Evolutionary conservation across 2,888 invertebrate species (phyloP).

Genomic region (Agonopterix alstromeriana): DNA sequence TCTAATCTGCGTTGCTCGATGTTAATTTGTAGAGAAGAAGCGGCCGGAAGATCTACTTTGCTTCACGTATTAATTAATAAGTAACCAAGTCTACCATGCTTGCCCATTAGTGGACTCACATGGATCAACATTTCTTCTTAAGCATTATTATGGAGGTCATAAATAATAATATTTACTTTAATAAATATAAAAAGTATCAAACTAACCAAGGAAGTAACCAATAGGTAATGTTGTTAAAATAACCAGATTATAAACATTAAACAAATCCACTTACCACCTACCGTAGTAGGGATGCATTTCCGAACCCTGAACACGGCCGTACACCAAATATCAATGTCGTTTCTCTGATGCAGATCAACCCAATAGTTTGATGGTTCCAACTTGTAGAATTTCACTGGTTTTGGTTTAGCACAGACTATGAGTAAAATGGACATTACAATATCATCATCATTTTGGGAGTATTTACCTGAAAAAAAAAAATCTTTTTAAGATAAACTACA

Average conservation of each 20-base stretch:
- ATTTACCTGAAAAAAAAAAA: conserved; percentile 51
- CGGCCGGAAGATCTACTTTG: no score
- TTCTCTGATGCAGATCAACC: conserved; percentile 53
- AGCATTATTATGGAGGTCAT: no score
- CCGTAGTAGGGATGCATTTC: conserved; percentile 60
- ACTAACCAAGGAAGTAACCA: neutral
- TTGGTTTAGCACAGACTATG: conserved; percentile 57
- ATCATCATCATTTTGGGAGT: conserved; percentile 57
- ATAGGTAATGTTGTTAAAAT: neutral
- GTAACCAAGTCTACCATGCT: no score
- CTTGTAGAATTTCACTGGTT: conserved; percentile 48
- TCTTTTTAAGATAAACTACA: neutral
- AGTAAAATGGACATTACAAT: conserved; percentile 58
- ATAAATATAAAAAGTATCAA: neutral
- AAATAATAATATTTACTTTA: no score
- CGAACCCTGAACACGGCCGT: conserved; percentile 61
- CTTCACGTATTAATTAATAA: no score
- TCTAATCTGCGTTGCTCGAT: no score
- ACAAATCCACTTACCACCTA: conserved; percentile 36
- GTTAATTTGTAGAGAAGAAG: no score
- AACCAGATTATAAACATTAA: neutral
- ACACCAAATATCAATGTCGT: conserved; percentile 54
- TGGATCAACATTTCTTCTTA: no score
- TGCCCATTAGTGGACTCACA: no score
- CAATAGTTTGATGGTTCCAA: conserved; percentile 50